Conservation (phyloP, 1,140 invertebrate genomes). For the Agraylea sexmaculata region DNA sequence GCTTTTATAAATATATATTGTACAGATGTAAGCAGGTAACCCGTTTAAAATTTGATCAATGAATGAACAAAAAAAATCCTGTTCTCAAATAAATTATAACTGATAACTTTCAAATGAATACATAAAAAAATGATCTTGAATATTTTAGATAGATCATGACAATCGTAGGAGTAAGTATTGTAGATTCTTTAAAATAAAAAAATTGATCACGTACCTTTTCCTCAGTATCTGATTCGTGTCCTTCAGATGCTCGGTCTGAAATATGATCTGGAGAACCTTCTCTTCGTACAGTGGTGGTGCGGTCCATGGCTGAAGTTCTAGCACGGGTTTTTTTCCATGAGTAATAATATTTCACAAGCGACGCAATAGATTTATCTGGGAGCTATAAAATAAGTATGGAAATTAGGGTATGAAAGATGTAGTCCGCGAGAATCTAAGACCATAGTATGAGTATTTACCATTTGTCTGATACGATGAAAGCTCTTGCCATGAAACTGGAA, state of each 20-base stretch:
- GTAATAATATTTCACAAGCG: conserved; percentile 95
- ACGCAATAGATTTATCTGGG: conserved; percentile 93
- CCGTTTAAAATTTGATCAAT: too few species aligned
- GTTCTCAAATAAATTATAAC: too few species aligned
- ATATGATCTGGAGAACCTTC: conserved; percentile 48
- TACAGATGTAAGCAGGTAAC: too few species aligned
- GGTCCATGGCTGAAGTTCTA: conserved; percentile 86
- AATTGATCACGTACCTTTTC: conserved; percentile 62
- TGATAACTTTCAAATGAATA: too few species aligned
- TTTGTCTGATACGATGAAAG: conserved; percentile 93
- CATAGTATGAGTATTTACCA: conserved; percentile 74
- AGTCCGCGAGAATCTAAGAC: too few species aligned
- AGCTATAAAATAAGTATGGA: conserved; percentile 46
- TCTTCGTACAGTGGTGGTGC: conserved; percentile 46
- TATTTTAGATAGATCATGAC: too few species aligned
- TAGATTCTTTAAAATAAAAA: too few species aligned
- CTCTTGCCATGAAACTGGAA: conserved; percentile 98
- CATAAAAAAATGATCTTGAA: too few species aligned
- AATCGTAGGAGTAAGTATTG: too few species aligned
- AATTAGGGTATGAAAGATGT: too few species aligned
- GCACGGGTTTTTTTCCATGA: conserved; percentile 94
- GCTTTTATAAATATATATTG: too few species aligned
- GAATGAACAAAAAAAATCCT: too few species aligned
- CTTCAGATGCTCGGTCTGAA: conserved; percentile 69
- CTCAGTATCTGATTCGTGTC: conserved; percentile 78